phyloP scores from a whole-genome alignment of 37 sponge, comb jelly and placozoan genomes.

The Cladorhizidae sp. region DNA sequence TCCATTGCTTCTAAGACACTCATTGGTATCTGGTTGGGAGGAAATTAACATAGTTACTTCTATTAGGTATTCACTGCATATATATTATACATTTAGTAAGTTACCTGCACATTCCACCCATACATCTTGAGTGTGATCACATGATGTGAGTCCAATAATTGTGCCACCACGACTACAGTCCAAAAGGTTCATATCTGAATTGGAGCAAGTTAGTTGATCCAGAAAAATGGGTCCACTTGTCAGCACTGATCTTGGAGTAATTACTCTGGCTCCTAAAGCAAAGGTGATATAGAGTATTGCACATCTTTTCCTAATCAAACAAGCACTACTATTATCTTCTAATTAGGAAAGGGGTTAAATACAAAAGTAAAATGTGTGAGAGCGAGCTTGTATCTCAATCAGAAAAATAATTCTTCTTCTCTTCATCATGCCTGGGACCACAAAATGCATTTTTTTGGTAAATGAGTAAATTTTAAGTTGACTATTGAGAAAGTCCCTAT shows the following conservation, averaged over 20 bases:
- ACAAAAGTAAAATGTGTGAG: no score
- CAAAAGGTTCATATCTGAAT: not conserved
- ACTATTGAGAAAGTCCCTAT: no score
- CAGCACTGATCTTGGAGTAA: not conserved
- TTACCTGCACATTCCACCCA: conserved; percentile 8
- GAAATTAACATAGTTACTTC: not conserved
- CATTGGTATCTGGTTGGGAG: conserved; percentile 18
- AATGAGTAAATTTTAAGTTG: no score
- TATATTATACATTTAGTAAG: no score
- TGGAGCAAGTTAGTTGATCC: conserved; percentile 21
- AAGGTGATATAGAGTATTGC: not conserved
- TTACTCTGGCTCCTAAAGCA: no score
- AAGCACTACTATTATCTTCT: no score
- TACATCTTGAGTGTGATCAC: conserved; percentile 21
- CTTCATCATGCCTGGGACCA: no score
- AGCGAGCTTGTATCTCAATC: no score
- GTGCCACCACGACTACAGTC: not conserved
- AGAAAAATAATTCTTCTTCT: no score
- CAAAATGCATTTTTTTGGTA: no score
- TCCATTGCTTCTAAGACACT: not conserved
- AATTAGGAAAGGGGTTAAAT: no score
- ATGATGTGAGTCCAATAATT: not conserved
- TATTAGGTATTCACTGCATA: not conserved
- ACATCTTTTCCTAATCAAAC: no score
- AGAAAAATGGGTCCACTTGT: conserved; percentile 40